phyloP scores from a whole-genome alignment of 2,113 vertebrate species.

The Tonatia bakeri region DNA sequence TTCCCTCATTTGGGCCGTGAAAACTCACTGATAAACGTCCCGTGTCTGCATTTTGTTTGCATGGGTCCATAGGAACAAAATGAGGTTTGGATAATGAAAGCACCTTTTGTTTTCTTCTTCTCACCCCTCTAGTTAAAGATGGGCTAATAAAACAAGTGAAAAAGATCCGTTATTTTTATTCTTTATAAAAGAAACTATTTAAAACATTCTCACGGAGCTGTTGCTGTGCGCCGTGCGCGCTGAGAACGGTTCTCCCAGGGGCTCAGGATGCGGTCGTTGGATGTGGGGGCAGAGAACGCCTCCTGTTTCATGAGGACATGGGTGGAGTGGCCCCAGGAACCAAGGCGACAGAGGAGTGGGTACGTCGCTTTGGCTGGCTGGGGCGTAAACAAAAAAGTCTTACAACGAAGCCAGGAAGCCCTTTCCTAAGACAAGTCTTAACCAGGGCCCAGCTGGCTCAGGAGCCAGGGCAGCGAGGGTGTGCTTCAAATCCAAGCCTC shows the following conservation, averaged over 20 bases:
- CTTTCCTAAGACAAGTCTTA: neutral
- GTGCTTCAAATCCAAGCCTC: neutral
- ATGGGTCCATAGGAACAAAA: neutral
- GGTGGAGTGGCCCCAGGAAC: neutral
- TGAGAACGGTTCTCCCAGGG: neutral
- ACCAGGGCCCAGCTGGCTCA: neutral
- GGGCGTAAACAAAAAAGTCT: neutral
- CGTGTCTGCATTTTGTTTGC: neutral
- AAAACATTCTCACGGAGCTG: neutral
- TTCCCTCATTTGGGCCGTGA: neutral
- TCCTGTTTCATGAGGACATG: neutral
- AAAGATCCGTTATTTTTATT: neutral
- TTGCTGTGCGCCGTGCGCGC: neutral
- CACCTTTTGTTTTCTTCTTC: neutral
- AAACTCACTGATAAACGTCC: neutral
- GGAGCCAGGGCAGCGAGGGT: accelerated
- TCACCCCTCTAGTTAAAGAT: neutral
- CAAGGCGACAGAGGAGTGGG: neutral
- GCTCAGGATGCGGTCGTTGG: neutral
- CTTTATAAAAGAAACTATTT: neutral
- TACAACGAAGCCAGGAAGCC: neutral
- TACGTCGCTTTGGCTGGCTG: neutral
- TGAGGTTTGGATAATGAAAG: neutral
- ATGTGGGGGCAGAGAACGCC: neutral
- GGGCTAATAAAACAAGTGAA: neutral